Percentiles rank a stretch among this genome's conserved stretches.
phyloP scores from a whole-genome alignment of 2,797 vertebrate genomes.

The Glyptemys insculpta region DNA sequence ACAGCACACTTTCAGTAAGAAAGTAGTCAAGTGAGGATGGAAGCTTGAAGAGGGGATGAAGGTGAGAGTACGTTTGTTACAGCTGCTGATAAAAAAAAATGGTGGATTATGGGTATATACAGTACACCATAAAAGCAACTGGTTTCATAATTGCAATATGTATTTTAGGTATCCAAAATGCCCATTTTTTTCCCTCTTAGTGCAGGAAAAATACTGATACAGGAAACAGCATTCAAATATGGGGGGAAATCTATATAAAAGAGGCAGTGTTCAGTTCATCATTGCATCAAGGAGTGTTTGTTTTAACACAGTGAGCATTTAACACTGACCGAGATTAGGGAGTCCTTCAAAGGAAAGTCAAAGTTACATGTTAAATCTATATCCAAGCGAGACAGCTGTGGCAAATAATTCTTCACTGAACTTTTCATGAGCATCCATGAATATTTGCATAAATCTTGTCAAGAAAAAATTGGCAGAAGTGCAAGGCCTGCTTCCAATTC shows the following conservation, averaged over 20 bases:
- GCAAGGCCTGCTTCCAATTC: neutral
- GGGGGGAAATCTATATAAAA: neutral
- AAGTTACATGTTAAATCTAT: neutral
- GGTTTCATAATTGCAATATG: neutral
- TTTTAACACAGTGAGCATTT: neutral
- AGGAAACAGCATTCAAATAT: neutral
- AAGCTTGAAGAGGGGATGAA: neutral
- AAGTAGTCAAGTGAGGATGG: neutral
- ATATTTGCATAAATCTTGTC: conserved; percentile 35
- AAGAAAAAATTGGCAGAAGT: conserved; percentile 21
- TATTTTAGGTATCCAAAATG: neutral
- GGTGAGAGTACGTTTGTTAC: neutral
- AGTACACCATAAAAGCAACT: neutral
- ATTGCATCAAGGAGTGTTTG: neutral
- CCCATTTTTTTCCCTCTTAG: neutral
- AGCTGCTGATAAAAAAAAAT: neutral
- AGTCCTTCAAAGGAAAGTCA: neutral
- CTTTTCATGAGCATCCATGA: neutral
- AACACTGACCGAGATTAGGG: neutral
- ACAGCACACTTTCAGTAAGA: neutral
- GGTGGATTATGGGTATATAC: neutral
- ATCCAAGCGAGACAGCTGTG: conserved; percentile 15
- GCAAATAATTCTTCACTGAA: conserved; percentile 43
- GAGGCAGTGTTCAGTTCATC: neutral
- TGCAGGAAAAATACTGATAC: neutral